Percentiles rank a stretch among this genome's conserved stretches.
These are phyloP conservation scores for Fragum sueziense DNA, from an alignment of 2,888 invertebrate species.

Conservation along the genomic window DNA sequence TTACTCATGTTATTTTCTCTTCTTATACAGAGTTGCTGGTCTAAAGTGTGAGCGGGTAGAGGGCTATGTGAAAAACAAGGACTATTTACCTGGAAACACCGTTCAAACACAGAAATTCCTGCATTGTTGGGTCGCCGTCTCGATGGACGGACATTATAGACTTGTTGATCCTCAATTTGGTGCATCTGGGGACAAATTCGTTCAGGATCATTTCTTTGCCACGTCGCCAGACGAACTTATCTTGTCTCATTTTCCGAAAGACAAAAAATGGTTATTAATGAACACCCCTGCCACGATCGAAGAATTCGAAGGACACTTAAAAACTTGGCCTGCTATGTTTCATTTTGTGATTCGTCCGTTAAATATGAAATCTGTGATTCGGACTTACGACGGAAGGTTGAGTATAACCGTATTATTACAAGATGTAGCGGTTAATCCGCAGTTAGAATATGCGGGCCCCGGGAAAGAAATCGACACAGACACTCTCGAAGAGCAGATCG, in stretches of 20 bases:
- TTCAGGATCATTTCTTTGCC: slow-evolving; percentile 72
- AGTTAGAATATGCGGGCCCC: slow-evolving; percentile 72
- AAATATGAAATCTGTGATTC: slow-evolving; percentile 72
- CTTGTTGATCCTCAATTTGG: slow-evolving; percentile 71
- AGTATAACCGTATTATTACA: slow-evolving; percentile 73
- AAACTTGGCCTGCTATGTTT: slow-evolving; percentile 77
- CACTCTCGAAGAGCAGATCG: slow-evolving; percentile 69
- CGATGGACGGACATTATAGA: slow-evolving; percentile 69
- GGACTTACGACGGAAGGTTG: slow-evolving; percentile 73
- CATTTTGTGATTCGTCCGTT: slow-evolving; percentile 75
- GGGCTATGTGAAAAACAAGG: slow-evolving; percentile 70
- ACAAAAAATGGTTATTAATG: slow-evolving; percentile 72
- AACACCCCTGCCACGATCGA: slow-evolving; percentile 66
- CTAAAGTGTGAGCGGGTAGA: slow-evolving; percentile 71
- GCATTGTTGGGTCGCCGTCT: slow-evolving; percentile 74
- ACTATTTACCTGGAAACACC: slow-evolving; percentile 72
- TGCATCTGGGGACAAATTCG: slow-evolving; percentile 69
- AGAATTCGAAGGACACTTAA: slow-evolving; percentile 69
- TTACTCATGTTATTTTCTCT: no score
- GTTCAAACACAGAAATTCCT: slow-evolving; percentile 63
- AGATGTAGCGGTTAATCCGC: slow-evolving; percentile 74
- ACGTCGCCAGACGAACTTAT: slow-evolving; percentile 73
- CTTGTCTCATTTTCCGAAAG: slow-evolving; percentile 73
- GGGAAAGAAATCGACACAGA: slow-evolving; percentile 69
- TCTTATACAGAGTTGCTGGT: slow-evolving; percentile 65